Conservation (phyloP, 2,797 vertebrate species). For the Distichodus sexfasciatus region DNA sequence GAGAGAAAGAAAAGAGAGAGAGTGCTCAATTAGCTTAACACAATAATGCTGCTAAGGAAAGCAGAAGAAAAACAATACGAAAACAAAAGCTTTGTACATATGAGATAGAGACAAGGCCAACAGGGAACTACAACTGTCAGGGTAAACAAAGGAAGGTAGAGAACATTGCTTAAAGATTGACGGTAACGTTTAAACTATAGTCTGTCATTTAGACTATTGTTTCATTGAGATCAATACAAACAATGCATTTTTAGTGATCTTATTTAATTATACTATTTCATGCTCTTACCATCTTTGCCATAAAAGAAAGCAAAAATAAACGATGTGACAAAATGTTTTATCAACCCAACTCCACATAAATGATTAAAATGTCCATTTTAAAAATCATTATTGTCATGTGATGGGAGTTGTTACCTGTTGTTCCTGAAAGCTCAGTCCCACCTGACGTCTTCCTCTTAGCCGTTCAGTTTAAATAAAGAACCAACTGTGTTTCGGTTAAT, state of each 20-base stretch:
- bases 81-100: neutral
- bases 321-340: neutral
- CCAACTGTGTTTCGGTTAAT: conserved; percentile 32
- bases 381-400: neutral
- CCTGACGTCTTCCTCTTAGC: conserved; percentile 12
- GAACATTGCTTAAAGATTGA: no score
- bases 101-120: neutral
- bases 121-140: neutral
- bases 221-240: no score
- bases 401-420: neutral
- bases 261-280: no score
- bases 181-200: no score
- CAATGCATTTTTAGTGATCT: no score
- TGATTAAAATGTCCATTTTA: no score
- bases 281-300: no score
- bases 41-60: neutral
- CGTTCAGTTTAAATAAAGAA: conserved; percentile 11
- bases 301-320: neutral
- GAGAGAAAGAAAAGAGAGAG: conserved; percentile 12
- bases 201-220: no score
- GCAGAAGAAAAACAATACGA: neutral
- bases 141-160: no score
- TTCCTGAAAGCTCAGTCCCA: neutral
- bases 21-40: conserved; percentile 10
- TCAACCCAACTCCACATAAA: conserved; percentile 5